Evolutionary conservation across 2,113 vertebrate species (phyloP).

Genomic region (Ptychochromis oligacanthus): DNA sequence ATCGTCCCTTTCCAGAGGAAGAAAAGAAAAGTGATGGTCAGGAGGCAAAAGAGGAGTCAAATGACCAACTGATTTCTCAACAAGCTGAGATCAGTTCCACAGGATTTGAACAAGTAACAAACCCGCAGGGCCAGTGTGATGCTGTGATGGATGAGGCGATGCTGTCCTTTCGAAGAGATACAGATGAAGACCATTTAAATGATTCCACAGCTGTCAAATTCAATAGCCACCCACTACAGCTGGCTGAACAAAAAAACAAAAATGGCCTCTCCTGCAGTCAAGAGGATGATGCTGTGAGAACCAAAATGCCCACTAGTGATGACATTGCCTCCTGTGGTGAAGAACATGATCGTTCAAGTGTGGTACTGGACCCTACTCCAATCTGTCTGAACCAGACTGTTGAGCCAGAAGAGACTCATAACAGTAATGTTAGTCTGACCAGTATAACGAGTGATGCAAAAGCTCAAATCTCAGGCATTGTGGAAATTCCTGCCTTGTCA

Average conservation of each 20-base stretch:
- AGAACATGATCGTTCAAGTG: background rate
- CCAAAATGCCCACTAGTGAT: background rate
- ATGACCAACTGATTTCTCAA: background rate
- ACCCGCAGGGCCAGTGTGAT: constrained; percentile 3
- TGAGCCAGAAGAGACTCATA: background rate
- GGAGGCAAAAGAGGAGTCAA: background rate
- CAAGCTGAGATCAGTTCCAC: background rate
- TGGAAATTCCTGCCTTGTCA: background rate
- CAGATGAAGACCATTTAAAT: background rate
- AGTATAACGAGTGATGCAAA: background rate
- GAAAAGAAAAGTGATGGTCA: background rate
- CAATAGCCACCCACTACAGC: background rate
- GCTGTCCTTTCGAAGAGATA: fast-evolving
- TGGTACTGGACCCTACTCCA: background rate
- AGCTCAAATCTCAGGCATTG: background rate
- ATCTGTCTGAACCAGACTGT: background rate
- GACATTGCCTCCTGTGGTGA: background rate
- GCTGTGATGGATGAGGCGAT: background rate
- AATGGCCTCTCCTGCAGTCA: background rate
- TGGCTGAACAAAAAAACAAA: background rate
- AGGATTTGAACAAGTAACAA: background rate
- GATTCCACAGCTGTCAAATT: background rate
- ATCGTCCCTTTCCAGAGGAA: background rate
- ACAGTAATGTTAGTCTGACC: background rate
- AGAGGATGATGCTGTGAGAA: background rate